Evolutionary conservation across 2,888 invertebrate species (phyloP).

Genomic region (Drosophila kanekoi): DNA sequence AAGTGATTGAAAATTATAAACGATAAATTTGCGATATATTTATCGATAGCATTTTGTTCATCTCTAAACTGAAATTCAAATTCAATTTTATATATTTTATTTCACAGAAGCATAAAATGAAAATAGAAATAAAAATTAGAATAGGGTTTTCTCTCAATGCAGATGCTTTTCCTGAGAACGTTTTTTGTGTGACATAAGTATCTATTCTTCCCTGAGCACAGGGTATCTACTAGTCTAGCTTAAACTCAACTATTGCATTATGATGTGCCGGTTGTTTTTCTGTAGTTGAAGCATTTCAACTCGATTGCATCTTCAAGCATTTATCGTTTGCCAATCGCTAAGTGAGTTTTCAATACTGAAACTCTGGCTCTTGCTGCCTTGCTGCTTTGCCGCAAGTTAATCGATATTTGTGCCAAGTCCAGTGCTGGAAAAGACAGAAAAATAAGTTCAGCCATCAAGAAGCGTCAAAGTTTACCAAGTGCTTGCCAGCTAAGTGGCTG

Average conservation of each 20-base stretch:
- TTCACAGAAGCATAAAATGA: too few relatives aligned
- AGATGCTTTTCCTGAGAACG: too few relatives aligned
- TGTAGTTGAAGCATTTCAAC: conserved; percentile 46
- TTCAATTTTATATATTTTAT: too few relatives aligned
- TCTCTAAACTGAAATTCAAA: too few relatives aligned
- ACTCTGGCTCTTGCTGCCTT: conserved; percentile 9
- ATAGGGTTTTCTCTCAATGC: too few relatives aligned
- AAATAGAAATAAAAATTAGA: too few relatives aligned
- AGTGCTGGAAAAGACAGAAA: conserved; percentile 23
- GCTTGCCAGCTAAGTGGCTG: conserved; percentile 28
- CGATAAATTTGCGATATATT: too few relatives aligned
- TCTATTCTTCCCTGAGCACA: not conserved
- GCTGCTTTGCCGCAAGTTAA: conserved; percentile 37
- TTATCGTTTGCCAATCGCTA: conserved; percentile 29
- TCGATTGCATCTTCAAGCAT: conserved; percentile 34
- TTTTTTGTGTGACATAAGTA: too few relatives aligned
- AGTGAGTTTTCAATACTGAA: conserved; percentile 25
- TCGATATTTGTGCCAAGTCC: conserved; percentile 52
- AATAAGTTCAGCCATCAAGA: conserved; percentile 59
- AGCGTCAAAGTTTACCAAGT: conserved; percentile 61
- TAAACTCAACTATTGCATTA: not conserved
- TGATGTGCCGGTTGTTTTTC: conserved; percentile 1
- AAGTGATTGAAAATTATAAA: not conserved
- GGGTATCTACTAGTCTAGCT: not conserved
- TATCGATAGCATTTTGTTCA: too few relatives aligned